Conservation (phyloP, 2,797 vertebrate species). For the Pelochelys cantorii region DNA sequence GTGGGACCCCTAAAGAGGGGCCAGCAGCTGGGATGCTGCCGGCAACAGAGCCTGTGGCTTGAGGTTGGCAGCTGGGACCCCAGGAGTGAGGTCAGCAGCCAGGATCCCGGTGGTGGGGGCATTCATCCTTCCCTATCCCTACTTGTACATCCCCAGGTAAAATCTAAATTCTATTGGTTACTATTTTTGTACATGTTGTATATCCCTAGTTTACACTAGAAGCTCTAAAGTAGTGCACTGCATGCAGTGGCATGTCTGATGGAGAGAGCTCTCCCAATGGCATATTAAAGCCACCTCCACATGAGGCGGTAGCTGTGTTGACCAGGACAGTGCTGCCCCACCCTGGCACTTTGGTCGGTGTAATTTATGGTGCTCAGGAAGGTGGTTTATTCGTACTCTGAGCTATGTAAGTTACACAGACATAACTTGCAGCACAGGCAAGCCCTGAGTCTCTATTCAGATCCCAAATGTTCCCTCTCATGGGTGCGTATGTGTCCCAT, state of each 20-base stretch:
- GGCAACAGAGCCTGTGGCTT: too few species aligned
- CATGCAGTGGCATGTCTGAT: background rate
- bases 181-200: too few species aligned
- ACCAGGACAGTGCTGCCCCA: background rate
- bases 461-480: background rate
- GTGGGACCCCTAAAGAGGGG: too few species aligned
- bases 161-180: too few species aligned
- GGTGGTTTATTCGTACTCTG: background rate
- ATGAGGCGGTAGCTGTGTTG: background rate
- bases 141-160: too few species aligned
- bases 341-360: background rate
- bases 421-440: background rate
- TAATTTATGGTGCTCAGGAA: background rate
- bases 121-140: too few species aligned
- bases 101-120: too few species aligned
- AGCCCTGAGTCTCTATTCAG: background rate
- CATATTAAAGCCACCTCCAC: background rate
- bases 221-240: background rate
- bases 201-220: background rate
- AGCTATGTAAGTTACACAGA: background rate
- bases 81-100: too few species aligned
- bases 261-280: background rate
- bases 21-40: too few species aligned
- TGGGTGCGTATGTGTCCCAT: rapidly evolving
- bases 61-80: too few species aligned